Evolutionary conservation across 2,888 invertebrate species (phyloP).

Genomic region (Troglohyphantes excavatus): DNA sequence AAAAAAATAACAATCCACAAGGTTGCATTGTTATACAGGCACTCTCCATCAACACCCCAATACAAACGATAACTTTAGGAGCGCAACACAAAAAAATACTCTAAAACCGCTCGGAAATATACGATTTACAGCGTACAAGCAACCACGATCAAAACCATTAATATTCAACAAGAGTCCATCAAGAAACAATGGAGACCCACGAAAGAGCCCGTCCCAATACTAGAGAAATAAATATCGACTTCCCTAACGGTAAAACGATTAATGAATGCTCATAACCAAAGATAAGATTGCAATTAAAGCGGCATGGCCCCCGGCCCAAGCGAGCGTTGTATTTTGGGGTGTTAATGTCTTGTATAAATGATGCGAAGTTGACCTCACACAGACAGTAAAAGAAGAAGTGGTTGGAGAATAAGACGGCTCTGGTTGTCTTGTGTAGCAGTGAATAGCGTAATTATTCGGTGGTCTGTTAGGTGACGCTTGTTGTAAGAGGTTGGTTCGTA

Average conservation of each 20-base stretch:
- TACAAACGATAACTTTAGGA: too few species aligned
- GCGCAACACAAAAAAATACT: too few species aligned
- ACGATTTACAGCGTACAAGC: neutral
- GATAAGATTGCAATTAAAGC: constrained; percentile 57
- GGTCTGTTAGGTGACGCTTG: neutral
- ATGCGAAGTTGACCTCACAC: constrained; percentile 57
- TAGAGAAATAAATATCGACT: constrained; percentile 10
- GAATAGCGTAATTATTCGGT: neutral
- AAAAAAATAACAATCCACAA: too few species aligned
- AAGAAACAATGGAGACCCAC: neutral
- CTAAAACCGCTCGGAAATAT: neutral
- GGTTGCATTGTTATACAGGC: too few species aligned
- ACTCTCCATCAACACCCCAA: too few species aligned
- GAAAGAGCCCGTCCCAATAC: neutral
- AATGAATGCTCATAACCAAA: constrained; percentile 46
- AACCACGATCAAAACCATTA: constrained; percentile 20
- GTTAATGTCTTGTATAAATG: constrained; percentile 36
- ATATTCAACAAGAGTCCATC: constrained; percentile 43
- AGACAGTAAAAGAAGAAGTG: neutral
- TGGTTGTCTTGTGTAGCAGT: neutral
- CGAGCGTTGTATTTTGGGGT: neutral
- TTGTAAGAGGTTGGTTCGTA: neutral
- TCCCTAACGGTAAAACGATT: constrained; percentile 63
- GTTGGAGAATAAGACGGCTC: neutral
- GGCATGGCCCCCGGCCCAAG: constrained; percentile 12